Base-by-base conservation (phyloP, 2,797 vertebrate genomes). In the Hydrocynus forskahlii region DNA sequence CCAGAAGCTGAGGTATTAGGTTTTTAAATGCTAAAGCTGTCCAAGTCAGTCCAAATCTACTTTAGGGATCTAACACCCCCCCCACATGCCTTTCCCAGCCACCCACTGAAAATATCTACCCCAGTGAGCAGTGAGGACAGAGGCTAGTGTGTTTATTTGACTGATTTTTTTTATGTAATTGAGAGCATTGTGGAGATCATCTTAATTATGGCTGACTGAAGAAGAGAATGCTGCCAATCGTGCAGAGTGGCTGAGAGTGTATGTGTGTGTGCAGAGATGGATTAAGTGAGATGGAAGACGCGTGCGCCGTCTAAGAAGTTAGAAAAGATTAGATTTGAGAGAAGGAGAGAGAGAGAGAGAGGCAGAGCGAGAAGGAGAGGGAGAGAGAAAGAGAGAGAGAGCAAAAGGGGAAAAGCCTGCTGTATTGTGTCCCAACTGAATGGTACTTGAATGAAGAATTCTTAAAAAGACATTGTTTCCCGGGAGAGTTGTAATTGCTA, bases 391-490 rank as follows among this genome's bases (percentile, higher is more conserved):
- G 77, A 78, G 60, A 25, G 67, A 75, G 64, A 72, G 67, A 75
- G 79, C 38, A 54, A 72, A 38, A 54, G 62, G 79, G 69, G 57
- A 78, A 78, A 86, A 85, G 79, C 68, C 87, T 86, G 87, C 77
- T 82, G 82, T 73, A 86, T 88, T 90, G 88, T 90, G 74, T 86
- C 81, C 67, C 63, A 50, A 55, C 78, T 90, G 87, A 91, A 91
- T 83, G 83, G 83, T 73, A 72, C 80, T 85, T 86, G 80, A 81
- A 84, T 84, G 74, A 86, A 79, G 82, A 85, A 90, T 87, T 79
- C 86, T 89, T 88, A 85, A 86, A 87, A 88, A 86, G 84, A 86
- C 88, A 88, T 87, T 85, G 89, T 89, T 89, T 84, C 88, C 75
- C 76, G 79, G 82, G 83, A 85, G 84, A 60, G 87, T 84, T 81